Evolutionary conservation across 2,113 vertebrate species (phyloP).

Genomic region (Probosciger aterrimus): DNA sequence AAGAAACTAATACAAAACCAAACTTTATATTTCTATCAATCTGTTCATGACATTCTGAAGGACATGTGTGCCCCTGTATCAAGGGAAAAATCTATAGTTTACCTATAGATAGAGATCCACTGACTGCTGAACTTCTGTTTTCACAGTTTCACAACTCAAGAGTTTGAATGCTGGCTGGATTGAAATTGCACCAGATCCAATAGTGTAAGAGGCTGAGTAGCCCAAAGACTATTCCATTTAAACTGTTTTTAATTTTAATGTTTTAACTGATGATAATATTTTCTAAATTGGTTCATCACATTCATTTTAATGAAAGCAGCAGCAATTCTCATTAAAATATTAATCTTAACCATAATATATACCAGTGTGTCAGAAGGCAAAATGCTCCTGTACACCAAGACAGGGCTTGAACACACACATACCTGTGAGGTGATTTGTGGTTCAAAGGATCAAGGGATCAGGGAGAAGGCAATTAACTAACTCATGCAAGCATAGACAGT

Average conservation of each 20-base stretch:
- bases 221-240: not conserved
- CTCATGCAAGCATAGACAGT: not conserved
- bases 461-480: not conserved
- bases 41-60: not conserved
- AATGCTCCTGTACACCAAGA: not conserved
- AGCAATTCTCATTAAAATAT: not conserved
- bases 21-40: not conserved
- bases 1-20: not conserved
- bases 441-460: not conserved
- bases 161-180: not conserved
- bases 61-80: not conserved
- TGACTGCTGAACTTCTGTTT: not conserved
- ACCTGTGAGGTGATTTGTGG: not conserved
- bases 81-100: not conserved
- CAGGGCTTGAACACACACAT: not conserved
- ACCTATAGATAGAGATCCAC: not conserved
- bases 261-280: not conserved
- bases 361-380: not conserved
- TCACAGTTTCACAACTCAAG: not conserved
- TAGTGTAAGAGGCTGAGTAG: not conserved
- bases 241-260: not conserved
- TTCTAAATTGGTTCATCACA: not conserved
- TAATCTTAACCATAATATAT: not conserved
- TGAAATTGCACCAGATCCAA: not conserved
- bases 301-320: not conserved